Base-by-base conservation (phyloP, 2,888 invertebrate genomes). In the Macroteleia sp. region DNA sequence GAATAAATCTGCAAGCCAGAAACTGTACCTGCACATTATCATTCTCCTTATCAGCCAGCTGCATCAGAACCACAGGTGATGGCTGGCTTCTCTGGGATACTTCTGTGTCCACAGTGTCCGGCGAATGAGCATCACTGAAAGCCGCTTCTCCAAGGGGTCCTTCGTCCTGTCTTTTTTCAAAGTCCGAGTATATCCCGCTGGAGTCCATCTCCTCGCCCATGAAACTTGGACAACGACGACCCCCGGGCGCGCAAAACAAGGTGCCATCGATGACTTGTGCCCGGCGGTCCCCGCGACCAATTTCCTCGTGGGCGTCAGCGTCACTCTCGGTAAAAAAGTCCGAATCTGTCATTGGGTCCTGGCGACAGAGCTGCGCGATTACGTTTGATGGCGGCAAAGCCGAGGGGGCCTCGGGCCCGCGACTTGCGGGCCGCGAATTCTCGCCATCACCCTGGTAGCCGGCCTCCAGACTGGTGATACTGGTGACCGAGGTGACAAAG, bases 381-480 rank as follows among this genome's bases (percentile, higher is more conserved):
- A 81, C 75, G 64, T 70, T 81, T 5, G 82, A 69, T 80, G 39
- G 61, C 8, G 87, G 83, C 1, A 79, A 93, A 89, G 61, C 93
- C 92, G 94, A 94, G 3, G 96, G 95, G 87, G 95, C 95, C 88
- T 96, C 96, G 30, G 95, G 95, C 48, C 95, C 95, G 79, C 97
- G 94, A 84, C 97, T 97, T 0, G 96, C 96, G 0, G 97, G 97
- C 74, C 97, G 93, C 19, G 97, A 97, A 94, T 96, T 96, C 92
- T 97, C 97, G 3, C 97, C 97, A 91, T 97, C 97, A 8, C 97
- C 97, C 92, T 97, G 97, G 92, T 97, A 98, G 39, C 98, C 98
- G n/a, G 95, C 96, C 91, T 98, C 98, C 81, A 97, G 93, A 91
- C 97, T 98, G 22, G 96, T 96, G 76, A 97, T 96, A 88, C 97